Evolutionary conservation across 2,113 vertebrate genomes (phyloP), one percentile per base, ranked within the genome.

Genomic region (Sinocyclocheilus grahami): DNA sequence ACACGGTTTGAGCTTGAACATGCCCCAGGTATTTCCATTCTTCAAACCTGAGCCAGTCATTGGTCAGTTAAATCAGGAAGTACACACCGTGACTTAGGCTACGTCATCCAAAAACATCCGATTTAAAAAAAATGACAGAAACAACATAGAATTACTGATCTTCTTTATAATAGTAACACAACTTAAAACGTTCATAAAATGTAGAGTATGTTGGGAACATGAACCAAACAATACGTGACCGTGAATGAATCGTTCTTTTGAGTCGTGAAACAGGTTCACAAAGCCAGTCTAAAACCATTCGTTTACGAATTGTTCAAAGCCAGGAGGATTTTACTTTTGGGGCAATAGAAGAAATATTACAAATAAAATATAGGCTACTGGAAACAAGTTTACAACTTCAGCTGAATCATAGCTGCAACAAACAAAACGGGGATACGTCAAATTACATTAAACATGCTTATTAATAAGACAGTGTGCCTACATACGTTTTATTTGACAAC

Each of bases 61-160:
- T 80, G 37, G 78, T 46, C 58, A 24, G 78, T 63, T 80, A 62
- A 63, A 46, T 27, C 58, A 46, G 78, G 78, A 63, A 80, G 55
- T 63, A 16, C 33, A n/a, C 46, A 48, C 46, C 3, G 46, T 48
- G 46, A 48, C 18, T 46, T 63, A 14, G 42, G 42, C 42, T 63
- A 37, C 78, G 13, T 63, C 78, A 42, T 24, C 22, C 3, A 63
- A 80, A 80, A 80, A 42, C 11, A 63, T 80, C 78, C 58, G 58
- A 63, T 63, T 42, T 42, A 30, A 30, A 30, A 30, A 30, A 30
- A 30, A 30, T 30, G 2, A 30, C 46, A 48, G 9, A 48, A 5
- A 39, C 39, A 42, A n/a, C 30, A 16, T 1, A 22, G 2, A 1
- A 22, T 22, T 72, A 5, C 4, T 22, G 8, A 22, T 10, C 0